Conservation (phyloP, 2,888 invertebrate genomes). For the Cryptops parisi region DNA sequence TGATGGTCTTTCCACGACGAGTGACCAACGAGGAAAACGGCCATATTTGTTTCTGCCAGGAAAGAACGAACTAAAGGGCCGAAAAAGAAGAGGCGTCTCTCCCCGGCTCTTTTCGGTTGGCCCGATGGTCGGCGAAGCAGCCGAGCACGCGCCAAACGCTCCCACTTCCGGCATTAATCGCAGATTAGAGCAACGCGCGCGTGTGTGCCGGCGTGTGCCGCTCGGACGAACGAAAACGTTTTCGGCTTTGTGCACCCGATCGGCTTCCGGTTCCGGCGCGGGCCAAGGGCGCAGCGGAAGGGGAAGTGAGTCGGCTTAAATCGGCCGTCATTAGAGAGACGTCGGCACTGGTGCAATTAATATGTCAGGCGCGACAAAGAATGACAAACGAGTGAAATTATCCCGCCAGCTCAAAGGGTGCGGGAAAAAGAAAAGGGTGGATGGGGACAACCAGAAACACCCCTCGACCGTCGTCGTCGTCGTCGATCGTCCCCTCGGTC, state of each 20-base stretch:
- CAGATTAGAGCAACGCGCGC: neutral
- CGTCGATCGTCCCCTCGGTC: neutral
- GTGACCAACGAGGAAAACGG: too few relatives aligned
- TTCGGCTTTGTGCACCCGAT: neutral
- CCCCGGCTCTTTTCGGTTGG: too few relatives aligned
- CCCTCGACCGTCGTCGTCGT: neutral
- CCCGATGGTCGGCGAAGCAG: neutral
- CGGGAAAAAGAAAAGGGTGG: neutral
- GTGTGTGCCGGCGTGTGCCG: neutral
- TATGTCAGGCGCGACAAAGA: constrained; percentile 13
- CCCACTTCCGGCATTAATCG: neutral
- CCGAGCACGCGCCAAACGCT: neutral
- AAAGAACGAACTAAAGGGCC: too few relatives aligned
- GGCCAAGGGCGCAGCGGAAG: constrained; percentile 3
- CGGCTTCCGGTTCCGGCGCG: neutral
- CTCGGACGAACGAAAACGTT: neutral
- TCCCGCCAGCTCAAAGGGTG: neutral
- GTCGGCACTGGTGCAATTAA: constrained; percentile 3
- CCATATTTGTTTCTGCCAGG: too few relatives aligned
- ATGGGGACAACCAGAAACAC: neutral
- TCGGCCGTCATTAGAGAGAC: constrained; percentile 9
- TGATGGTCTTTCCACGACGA: too few relatives aligned
- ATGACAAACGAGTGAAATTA: constrained; percentile 10
- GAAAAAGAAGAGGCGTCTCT: too few relatives aligned
- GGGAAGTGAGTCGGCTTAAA: constrained; percentile 12